A percentile compares a stretch with the other conserved stretches of the same genome.
Evolutionary conservation across 2,113 vertebrate genomes (phyloP).

Genomic region (Hemiscyllium ocellatum): DNA sequence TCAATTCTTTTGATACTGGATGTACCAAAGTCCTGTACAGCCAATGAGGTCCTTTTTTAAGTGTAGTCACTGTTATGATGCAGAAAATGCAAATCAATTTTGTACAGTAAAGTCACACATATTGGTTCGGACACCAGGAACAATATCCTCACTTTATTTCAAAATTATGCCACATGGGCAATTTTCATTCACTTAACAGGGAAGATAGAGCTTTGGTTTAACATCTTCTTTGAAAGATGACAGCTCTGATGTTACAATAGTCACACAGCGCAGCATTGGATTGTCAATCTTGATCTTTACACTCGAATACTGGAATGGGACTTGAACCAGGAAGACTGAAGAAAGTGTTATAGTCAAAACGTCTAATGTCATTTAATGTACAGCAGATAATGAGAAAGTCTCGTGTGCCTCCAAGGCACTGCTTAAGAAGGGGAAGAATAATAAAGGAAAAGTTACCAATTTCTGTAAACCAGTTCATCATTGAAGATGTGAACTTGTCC

Average conservation of each 20-base stretch:
- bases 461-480: background rate
- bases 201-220: background rate
- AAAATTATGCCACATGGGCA: background rate
- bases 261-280: background rate
- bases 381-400: background rate
- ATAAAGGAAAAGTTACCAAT: background rate
- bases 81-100: background rate
- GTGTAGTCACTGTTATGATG: background rate
- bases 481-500: too few species aligned
- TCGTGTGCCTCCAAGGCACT: too few species aligned
- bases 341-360: background rate
- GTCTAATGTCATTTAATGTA: background rate
- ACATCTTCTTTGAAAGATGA: background rate
- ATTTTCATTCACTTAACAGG: background rate
- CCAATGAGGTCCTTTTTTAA: background rate
- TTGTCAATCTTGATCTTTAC: background rate
- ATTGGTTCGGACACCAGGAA: background rate
- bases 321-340: background rate
- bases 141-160: background rate
- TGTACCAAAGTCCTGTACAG: background rate
- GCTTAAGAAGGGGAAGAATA: too few species aligned
- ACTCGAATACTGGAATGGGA: background rate
- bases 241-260: background rate
- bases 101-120: too few species aligned
- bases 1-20: too few species aligned